These are phyloP conservation scores for Solen grandis DNA, from an alignment of 1,140 invertebrate genomes.

Conservation along the genomic window DNA sequence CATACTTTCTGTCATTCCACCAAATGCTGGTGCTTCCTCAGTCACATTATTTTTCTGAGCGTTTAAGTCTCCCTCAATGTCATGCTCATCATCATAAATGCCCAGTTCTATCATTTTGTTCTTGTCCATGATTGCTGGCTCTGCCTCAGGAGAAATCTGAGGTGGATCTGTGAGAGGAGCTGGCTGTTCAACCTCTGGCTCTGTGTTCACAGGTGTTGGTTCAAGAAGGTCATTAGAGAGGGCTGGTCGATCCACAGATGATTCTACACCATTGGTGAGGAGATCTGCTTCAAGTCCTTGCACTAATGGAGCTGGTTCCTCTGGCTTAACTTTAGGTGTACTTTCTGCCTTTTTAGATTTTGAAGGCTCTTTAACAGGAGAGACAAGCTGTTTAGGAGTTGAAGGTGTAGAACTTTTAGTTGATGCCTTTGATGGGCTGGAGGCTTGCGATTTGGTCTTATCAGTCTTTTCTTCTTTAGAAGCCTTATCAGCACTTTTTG, in stretches of 20 bases:
- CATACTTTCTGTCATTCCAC: conserved; percentile 59
- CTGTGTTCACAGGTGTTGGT: conserved; percentile 3
- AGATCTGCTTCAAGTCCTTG: conserved; percentile 29
- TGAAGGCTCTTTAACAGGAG: conserved; percentile 28
- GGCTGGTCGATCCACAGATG: conserved; percentile 39
- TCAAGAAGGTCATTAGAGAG: conserved; percentile 25
- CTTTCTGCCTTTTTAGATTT: conserved; percentile 5
- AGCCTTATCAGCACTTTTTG: conserved; percentile 26
- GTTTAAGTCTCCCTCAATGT: conserved; percentile 49
- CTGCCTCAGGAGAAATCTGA: conserved; percentile 53
- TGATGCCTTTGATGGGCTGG: conserved; percentile 29
- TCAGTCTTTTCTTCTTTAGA: conserved; percentile 31
- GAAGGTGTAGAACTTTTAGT: conserved; percentile 50
- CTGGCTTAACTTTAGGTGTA: conserved; percentile 2
- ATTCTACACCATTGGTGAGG: conserved; percentile 25
- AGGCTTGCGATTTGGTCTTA: conserved; percentile 10
- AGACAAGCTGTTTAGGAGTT: conserved; percentile 19
- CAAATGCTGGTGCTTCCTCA: conserved; percentile 44
- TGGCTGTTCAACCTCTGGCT: conserved; percentile 47
- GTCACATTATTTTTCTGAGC: conserved; percentile 28
- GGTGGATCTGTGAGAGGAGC: conserved; percentile 61
- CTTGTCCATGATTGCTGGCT: conserved; percentile 55
- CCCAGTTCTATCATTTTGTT: conserved; percentile 68
- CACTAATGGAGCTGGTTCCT: conserved; percentile 15
- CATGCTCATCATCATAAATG: conserved; percentile 71